Conservation (phyloP, 2,888 invertebrate genomes). For the Meteorus colon region DNA sequence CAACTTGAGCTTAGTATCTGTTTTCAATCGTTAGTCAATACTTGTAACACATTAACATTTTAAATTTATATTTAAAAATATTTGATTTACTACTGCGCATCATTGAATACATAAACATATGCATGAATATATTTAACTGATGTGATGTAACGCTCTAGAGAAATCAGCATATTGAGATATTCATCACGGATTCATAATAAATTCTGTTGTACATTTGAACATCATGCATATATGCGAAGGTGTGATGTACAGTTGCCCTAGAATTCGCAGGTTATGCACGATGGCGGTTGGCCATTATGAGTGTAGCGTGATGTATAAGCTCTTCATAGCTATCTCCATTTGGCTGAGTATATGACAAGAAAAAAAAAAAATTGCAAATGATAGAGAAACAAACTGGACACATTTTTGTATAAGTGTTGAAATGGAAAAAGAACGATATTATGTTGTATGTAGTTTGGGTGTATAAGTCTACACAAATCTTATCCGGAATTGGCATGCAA, state of each 20-base stretch:
- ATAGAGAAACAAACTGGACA: background rate
- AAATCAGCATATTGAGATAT: conserved; percentile 27
- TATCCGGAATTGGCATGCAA: conserved; percentile 42
- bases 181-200: conserved; percentile 23
- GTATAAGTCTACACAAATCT: conserved; percentile 48
- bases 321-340: background rate
- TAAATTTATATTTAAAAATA: background rate
- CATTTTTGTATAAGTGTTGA: background rate
- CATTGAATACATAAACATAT: background rate
- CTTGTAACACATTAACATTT: background rate
- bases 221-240: background rate
- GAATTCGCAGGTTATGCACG: conserved; percentile 16
- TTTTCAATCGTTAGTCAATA: too few relatives aligned
- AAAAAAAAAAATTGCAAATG: background rate
- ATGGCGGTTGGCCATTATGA: conserved; percentile 18
- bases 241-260: background rate
- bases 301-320: conserved; percentile 21
- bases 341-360: background rate
- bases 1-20: too few relatives aligned
- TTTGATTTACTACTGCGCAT: background rate
- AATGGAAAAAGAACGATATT: background rate
- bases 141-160: conserved; percentile 14
- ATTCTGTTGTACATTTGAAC: conserved; percentile 16
- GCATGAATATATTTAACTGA: background rate
- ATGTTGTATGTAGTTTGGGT: background rate